phyloP scores from a whole-genome alignment of 2,113 vertebrate genomes.

The Emydura subglobosa region DNA sequence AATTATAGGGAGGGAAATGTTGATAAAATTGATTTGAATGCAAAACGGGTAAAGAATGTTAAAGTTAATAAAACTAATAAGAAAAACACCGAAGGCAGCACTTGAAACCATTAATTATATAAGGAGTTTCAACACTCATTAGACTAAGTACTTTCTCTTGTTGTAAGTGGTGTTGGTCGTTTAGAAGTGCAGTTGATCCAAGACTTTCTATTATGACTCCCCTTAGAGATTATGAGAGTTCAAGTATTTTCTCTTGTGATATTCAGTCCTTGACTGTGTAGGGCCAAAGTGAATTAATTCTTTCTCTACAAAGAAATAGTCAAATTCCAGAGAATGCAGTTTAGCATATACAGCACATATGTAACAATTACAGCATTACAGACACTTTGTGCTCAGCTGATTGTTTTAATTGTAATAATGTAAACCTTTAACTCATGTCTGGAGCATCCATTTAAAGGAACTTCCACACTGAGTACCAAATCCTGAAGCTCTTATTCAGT shows the following conservation, averaged over 20 bases:
- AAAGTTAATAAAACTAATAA: constrained; percentile 52
- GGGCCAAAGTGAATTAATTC: constrained; percentile 75
- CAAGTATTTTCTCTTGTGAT: constrained; percentile 66
- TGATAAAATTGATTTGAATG: constrained; percentile 58
- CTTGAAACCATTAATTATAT: constrained; percentile 66
- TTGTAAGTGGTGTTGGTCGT: constrained; percentile 65
- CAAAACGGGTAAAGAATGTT: constrained; percentile 46
- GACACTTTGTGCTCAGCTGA: constrained; percentile 24
- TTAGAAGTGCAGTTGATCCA: constrained; percentile 67
- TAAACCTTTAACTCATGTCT: constrained; percentile 37
- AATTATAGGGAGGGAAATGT: neutral
- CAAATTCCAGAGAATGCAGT: constrained; percentile 61
- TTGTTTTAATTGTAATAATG: constrained; percentile 18
- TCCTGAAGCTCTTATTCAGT: neutral
- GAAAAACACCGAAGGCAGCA: constrained; percentile 40
- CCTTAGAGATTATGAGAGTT: constrained; percentile 66
- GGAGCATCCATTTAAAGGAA: neutral
- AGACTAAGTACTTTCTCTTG: constrained; percentile 41
- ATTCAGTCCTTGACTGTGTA: constrained; percentile 64
- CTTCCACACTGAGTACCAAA: neutral
- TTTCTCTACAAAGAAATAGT: constrained; percentile 65
- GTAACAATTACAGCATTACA: constrained; percentile 28
- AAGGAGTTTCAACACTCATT: constrained; percentile 66
- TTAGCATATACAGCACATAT: constrained; percentile 28
- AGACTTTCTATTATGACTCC: constrained; percentile 53